Conservation (phyloP, 1,140 invertebrate species). For the Meloidogyne chitwoodi region DNA sequence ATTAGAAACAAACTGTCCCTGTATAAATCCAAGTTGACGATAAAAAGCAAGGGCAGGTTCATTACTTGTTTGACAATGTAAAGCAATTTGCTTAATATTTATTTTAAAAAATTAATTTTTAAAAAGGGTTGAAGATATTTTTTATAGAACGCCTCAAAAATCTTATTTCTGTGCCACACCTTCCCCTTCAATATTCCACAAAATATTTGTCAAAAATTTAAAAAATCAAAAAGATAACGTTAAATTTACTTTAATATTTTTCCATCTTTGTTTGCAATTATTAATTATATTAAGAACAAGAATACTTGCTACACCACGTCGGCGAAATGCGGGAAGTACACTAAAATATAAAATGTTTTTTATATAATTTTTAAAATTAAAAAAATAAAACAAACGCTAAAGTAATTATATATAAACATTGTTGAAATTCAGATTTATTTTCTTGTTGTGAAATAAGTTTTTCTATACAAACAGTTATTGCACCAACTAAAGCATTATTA, state of each 20-base stretch:
- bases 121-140: too few relatives aligned
- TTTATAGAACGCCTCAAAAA: too few relatives aligned
- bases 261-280: slow-evolving; percentile 2
- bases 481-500: not conserved
- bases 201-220: not conserved
- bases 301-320: not conserved
- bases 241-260: not conserved
- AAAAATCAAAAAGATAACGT: not conserved
- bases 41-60: not conserved
- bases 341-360: not conserved
- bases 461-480: slow-evolving; percentile 7
- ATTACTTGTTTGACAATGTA: slow-evolving; percentile 10
- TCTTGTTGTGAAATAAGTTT: not conserved
- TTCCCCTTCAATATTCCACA: not conserved
- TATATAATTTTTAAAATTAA: not conserved
- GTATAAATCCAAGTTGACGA: not conserved
- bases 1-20: not conserved
- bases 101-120: too few relatives aligned
- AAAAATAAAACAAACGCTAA: slow-evolving; percentile 9
- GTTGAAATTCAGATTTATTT: not conserved
- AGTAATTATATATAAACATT: not conserved
- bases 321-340: slow-evolving; percentile 7
- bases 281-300: not conserved
- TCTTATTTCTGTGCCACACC: not conserved
- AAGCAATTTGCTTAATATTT: not conserved